Evolutionary conservation across 2,797 vertebrate species (phyloP), one percentile per base, ranked within the genome.

Genomic region (Schizopygopsis pylzovi): DNA sequence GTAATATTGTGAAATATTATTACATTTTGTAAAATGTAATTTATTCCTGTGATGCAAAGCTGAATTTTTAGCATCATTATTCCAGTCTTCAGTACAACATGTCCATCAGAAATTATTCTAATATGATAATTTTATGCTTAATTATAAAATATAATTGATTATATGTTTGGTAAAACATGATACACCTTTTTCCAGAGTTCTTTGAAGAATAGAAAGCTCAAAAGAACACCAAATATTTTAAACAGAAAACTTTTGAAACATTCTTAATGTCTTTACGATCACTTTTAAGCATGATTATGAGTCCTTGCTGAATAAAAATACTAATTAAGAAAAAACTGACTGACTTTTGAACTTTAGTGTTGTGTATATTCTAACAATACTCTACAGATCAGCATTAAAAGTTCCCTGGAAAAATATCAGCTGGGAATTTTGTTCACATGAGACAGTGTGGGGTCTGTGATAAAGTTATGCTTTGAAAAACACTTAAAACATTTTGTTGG

Each of bases 381-480:
- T 6, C 4, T 20, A 20, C 6, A 22, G 28, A 56, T 56, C 5
- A 75, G 73, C 18, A 76, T 76, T 76, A 54, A 54, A 39, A 75
- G 45, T 49, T 11, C 15, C 45, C 9, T 75, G 43, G 45, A 37
- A 76, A 37, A 56, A 22, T 56, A 77, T 77, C 54, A 41, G 20
- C 75, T n/a, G 75, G 33, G 22, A 39, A 39, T 41, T 8, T n/a
- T 8, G 5, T 22, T 56, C 49, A n/a, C 18, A 54, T 39, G 73
- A 54, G 47, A 5, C 52, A 54, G 33, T 37, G 16, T 12, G 16
- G 5, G 10, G 43, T 65, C 41, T 49, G n/a, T 3, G 41, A 80
- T 33, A 33, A 47, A 20, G 25, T 47, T 67, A 75, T 73, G 41
- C 70, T 83, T 75, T 83, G 43, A 83, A 83, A 73, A 59, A 18